Base-by-base conservation (phyloP, 92 coral and sea anemone species). In the Heliopora coerulea region DNA sequence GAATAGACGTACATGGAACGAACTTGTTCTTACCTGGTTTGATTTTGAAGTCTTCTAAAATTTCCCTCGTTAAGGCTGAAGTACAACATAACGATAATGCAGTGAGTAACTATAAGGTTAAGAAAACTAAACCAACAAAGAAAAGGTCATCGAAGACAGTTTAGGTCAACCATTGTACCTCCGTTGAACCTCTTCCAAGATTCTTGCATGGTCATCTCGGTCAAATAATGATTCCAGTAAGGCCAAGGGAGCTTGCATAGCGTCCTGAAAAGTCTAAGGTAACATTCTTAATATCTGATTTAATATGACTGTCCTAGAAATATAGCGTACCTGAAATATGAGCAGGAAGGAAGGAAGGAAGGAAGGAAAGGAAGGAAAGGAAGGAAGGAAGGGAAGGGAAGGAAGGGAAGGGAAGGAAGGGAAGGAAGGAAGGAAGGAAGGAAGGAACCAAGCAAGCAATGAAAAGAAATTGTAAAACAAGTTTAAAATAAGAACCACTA, bases 151-250 rank as follows among this genome's bases (percentile, higher is more conserved):
- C n/a, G n/a, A 8, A 41, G 26, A 29, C 54, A 37, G 31, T 1
- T 0, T 0, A 41, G 37, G n/a, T n/a, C n/a, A n/a, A 4, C 0
- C 35, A 33, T n/a, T 25, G 25, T 44, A 91, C 98, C 96, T 86
- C 68, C 96, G 84, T 56, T 93, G 96, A 21, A 93, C 96, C 83
- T 91, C 96, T 37, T 84, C 95, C 66, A 93, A 63, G 14, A 93
- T 68, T 28, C 85, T 84, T 1, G 77, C 89, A 40, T 91, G 88
- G 83, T 87, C 98, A 24, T 85, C 89, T 29, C 87, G 88, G 28
- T 88, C 97, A 56, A 81, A 62, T 50, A 62, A n/a, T 19, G 63
- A 46, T 49, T 64, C 62, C 17, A 40, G 72, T 15, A 63, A 52
- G 48, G 48, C 46, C 48, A 62, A 62, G 3, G 68, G 52, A 15